These are phyloP conservation scores for Ptychobarbus kaznakovi DNA, from an alignment of 2,797 vertebrate species.

Conservation along the genomic window DNA sequence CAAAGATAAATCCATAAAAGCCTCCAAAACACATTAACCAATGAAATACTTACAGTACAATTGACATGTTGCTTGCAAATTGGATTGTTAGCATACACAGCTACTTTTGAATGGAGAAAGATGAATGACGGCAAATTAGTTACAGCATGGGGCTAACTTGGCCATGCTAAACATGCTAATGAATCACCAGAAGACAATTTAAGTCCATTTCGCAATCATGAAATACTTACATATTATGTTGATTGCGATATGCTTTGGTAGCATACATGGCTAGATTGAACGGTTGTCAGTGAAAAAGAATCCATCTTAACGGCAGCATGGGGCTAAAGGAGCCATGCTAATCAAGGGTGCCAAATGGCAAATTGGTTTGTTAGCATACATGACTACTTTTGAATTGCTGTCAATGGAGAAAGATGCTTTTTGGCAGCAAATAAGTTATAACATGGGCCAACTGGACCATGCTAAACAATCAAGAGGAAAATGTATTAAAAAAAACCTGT, in stretches of 20 bases:
- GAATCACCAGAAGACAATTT: not conserved
- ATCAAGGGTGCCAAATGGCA: not conserved
- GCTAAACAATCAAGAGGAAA: no score
- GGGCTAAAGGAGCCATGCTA: not conserved
- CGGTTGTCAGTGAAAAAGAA: not conserved
- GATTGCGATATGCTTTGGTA: not conserved
- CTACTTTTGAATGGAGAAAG: not conserved
- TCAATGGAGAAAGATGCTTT: not conserved
- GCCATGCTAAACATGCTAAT: not conserved
- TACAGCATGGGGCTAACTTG: not conserved
- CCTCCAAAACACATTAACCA: not conserved
- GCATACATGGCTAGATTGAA: not conserved
- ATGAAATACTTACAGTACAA: not conserved
- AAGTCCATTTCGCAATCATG: not conserved
- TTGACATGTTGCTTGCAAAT: not conserved
- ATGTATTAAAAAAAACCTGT: not conserved
- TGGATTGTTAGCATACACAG: not conserved
- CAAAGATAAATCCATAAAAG: not conserved
- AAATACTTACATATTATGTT: not conserved
- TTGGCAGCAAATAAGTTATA: not conserved
- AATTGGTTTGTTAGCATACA: not conserved
- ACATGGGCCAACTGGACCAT: not conserved
- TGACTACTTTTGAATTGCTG: not conserved
- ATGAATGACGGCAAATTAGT: not conserved
- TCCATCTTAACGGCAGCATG: not conserved